Conservation (phyloP, 2,888 invertebrate species). For the Pristionchus arcanus region DNA sequence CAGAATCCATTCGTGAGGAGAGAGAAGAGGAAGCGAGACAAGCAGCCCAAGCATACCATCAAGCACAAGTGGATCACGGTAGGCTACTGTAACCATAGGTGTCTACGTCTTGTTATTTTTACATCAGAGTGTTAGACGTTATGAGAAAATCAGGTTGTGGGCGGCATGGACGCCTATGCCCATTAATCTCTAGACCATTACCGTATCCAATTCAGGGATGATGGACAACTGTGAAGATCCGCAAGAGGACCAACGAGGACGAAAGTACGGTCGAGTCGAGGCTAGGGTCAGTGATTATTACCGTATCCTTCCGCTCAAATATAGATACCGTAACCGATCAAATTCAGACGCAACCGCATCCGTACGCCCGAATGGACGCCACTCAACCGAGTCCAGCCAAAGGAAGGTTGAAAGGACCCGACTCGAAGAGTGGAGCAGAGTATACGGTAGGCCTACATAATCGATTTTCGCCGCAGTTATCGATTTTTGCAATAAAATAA, state of each 20-base stretch:
- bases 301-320: neutral
- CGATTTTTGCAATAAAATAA: no score
- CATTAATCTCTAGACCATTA: neutral
- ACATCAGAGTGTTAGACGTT: no score
- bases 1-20: slow-evolving; percentile 39
- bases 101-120: no score
- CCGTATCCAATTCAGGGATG: neutral
- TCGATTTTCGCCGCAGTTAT: neutral
- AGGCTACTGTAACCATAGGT: neutral
- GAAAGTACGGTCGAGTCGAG: slow-evolving; percentile 34
- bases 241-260: slow-evolving; percentile 13
- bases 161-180: no score
- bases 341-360: neutral
- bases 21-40: slow-evolving; percentile 19
- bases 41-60: neutral
- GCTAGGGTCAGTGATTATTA: neutral
- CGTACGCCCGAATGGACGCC: neutral
- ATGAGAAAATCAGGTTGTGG: no score
- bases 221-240: neutral
- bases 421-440: slow-evolving; percentile 22
- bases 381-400: slow-evolving; percentile 11
- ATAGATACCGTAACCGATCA: neutral
- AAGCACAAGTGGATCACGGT: neutral
- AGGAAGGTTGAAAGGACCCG: slow-evolving; percentile 33
- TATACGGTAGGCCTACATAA: neutral